These are phyloP conservation scores for Callyntrura sp. DNA, from an alignment of 2,888 invertebrate genomes.

Conservation along the genomic window DNA sequence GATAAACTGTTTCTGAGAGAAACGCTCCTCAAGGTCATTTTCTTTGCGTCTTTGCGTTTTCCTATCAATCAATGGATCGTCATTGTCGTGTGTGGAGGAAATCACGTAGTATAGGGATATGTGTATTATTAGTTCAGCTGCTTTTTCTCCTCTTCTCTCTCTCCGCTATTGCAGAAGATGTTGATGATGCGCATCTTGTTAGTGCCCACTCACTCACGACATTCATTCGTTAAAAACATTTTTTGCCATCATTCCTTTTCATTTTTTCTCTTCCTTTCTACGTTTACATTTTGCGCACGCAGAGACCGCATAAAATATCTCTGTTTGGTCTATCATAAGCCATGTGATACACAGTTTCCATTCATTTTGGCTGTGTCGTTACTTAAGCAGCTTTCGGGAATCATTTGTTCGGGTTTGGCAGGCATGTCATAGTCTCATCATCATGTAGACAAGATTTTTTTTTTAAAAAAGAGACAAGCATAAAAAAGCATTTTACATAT, in stretches of 20 bases:
- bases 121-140: no score
- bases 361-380: constrained; percentile 2
- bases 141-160: no score
- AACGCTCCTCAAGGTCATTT: constrained; percentile 58
- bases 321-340: no score
- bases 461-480: background rate
- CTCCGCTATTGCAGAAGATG: background rate
- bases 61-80: constrained; percentile 39
- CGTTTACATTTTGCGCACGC: background rate
- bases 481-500: no score
- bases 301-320: background rate
- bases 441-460: constrained; percentile 7
- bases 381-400: background rate
- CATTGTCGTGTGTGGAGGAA: no score
- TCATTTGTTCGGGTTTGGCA: constrained; percentile 28
- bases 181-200: no score
- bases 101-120: no score
- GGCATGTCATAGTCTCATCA: constrained; percentile 34
- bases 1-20: constrained; percentile 24
- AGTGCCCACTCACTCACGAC: constrained; percentile 1
- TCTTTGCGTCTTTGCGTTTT: background rate
- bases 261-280: no score
- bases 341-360: background rate
- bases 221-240: background rate
- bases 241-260: no score